Percentiles rank a stretch among this genome's conserved stretches.
These are phyloP conservation scores for Epicampocera succincta DNA, from an alignment of 2,888 invertebrate genomes.

Conservation along the genomic window DNA sequence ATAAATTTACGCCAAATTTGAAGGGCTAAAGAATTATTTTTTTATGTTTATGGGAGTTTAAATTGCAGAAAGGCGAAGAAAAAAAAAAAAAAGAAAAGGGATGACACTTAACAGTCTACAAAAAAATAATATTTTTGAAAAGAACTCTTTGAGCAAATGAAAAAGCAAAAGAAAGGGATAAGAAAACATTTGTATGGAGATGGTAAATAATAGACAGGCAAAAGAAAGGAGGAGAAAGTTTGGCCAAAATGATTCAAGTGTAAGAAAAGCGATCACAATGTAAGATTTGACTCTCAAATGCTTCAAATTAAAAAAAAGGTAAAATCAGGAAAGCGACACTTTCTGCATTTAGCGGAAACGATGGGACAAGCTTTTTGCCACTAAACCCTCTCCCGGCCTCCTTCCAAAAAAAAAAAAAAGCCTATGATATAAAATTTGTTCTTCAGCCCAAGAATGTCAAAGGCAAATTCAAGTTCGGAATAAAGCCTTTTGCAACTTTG, in stretches of 20 bases:
- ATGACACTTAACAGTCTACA: slow-evolving; percentile 67
- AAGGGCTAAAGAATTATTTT: slow-evolving; percentile 12
- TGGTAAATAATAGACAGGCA: slow-evolving; percentile 4
- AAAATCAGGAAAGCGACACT: too few species aligned
- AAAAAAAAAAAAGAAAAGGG: slow-evolving; percentile 31
- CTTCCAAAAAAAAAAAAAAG: too few species aligned
- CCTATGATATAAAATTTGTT: too few species aligned
- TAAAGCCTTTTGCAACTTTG: too few species aligned
- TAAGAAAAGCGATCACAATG: neutral
- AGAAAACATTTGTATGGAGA: slow-evolving; percentile 12
- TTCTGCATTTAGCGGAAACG: too few species aligned
- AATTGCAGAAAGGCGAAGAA: slow-evolving; percentile 29
- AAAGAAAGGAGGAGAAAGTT: neutral
- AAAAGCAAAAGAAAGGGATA: slow-evolving; percentile 1
- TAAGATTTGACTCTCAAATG: too few species aligned
- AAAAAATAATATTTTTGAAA: slow-evolving; percentile 63
- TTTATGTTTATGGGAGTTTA: slow-evolving; percentile 31
- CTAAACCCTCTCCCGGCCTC: too few species aligned
- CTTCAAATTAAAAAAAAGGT: too few species aligned
- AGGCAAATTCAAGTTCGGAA: too few species aligned
- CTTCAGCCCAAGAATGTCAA: too few species aligned
- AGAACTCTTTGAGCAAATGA: slow-evolving; percentile 38
- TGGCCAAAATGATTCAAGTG: neutral
- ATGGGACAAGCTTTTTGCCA: too few species aligned
- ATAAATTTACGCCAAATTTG: slow-evolving; percentile 20